These are phyloP conservation scores for Phataginus tricuspis DNA, from an alignment of 2,797 vertebrate genomes.

Conservation along the genomic window DNA sequence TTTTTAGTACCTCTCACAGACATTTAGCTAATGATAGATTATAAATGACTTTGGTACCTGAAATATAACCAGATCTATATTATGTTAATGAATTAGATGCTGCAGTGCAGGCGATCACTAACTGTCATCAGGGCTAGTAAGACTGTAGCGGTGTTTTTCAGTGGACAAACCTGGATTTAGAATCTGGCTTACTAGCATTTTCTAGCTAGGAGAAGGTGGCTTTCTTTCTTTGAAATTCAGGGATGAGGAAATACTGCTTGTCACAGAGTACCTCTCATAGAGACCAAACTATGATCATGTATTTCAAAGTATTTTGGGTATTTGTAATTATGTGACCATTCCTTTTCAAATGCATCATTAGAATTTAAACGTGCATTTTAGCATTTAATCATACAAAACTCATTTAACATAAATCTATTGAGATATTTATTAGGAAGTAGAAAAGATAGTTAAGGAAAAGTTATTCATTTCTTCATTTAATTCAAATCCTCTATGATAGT, in stretches of 20 bases:
- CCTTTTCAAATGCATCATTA: background rate
- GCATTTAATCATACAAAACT: background rate
- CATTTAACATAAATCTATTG: background rate
- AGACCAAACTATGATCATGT: background rate
- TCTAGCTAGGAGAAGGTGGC: background rate
- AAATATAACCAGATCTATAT: conserved; percentile 9
- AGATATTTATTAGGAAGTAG: background rate
- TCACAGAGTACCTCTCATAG: background rate
- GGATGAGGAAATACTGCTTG: background rate
- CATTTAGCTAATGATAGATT: conserved; percentile 52
- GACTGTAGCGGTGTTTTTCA: background rate
- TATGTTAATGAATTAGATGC: conserved; percentile 45
- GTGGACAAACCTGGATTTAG: background rate
- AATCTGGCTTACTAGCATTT: background rate
- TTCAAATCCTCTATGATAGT: background rate
- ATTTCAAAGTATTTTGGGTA: background rate
- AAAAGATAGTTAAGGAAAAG: background rate
- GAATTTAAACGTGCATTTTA: background rate
- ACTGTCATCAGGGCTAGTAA: background rate
- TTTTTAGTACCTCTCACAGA: conserved; percentile 45
- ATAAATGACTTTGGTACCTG: conserved; percentile 53
- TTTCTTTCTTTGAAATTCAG: background rate
- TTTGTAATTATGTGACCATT: background rate
- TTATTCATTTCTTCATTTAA: conserved; percentile 24
- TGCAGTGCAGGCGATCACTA: background rate